phyloP scores from a whole-genome alignment of 1,140 invertebrate genomes.

The Rhopalosiphum maidis region DNA sequence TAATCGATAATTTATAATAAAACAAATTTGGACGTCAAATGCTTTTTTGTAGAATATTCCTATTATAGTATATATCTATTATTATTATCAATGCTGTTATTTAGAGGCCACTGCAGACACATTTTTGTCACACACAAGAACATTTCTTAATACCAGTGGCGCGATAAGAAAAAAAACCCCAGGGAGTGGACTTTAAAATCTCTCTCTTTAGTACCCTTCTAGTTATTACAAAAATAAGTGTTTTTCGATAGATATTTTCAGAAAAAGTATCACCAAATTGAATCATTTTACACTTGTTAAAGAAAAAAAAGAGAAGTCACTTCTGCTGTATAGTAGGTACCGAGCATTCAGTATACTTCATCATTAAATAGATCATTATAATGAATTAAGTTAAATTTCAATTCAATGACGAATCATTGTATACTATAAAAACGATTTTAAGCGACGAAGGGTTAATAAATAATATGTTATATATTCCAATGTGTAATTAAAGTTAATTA shows the following conservation, averaged over 20 bases:
- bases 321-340: not conserved
- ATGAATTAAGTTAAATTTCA: not conserved
- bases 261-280: not conserved
- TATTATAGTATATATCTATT: too few species aligned
- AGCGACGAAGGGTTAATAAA: not conserved
- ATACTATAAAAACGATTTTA: not conserved
- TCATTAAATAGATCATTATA: not conserved
- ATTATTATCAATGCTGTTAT: not conserved
- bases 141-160: not conserved
- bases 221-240: not conserved
- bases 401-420: not conserved
- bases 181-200: not conserved
- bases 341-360: too few species aligned
- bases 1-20: too few species aligned
- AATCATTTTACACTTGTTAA: not conserved
- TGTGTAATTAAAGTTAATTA: not conserved
- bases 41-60: too few species aligned
- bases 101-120: not conserved
- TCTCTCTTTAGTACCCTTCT: not conserved
- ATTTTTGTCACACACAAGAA: not conserved
- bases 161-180: not conserved
- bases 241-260: not conserved
- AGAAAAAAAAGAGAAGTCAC: not conserved
- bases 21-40: too few species aligned
- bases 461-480: not conserved